Evolutionary conservation across 2,797 vertebrate genomes (phyloP), one percentile per base, ranked within the genome.

Genomic region (Myripristis murdjan): DNA sequence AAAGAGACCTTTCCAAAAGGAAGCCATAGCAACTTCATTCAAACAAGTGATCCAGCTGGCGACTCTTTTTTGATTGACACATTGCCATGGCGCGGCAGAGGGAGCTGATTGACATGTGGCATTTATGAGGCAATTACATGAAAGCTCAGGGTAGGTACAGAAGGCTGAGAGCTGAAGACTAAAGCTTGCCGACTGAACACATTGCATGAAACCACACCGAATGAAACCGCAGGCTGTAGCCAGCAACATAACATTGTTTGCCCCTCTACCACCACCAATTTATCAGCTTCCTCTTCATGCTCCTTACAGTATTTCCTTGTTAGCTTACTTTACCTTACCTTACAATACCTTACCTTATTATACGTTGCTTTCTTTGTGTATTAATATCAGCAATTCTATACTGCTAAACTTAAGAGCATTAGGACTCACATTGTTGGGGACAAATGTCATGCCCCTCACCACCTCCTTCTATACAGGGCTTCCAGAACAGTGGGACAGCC

Each of bases 121-220:
- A 93, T 94, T 94, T 93, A 94, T 94, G 89, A 93, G 93, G 92
- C 92, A 93, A 93, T 95, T 95, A 94, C 93, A 93, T 86, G 87
- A 92, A 88, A 81, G 82, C 87, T 84, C 74, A 53, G 69, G 46
- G 54, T 72, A 58, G 67, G 79, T 58, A 23, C 59, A 79, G 68
- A 75, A 65, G 43, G 68, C 57, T 70, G 64, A 4, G 66, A 75
- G 58, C 47, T 53, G 44, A 59, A 39, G 81, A 85, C 83, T 57
- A 68, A 75, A 75, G 83, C 81, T 77, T 59, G 75, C 83, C 70
- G 75, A 84, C 77, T 70, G 68, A 81, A 31, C 28, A 31, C 5
- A 6, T 31, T 31, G 2, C 28, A 31, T 31, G 28, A 31, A 80
- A 64, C 78, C 66, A 35, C 71, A 44, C 58, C 73, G 68, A 88